phyloP scores from a whole-genome alignment of 2,113 vertebrate species.

The Rhabdomys dilectus region DNA sequence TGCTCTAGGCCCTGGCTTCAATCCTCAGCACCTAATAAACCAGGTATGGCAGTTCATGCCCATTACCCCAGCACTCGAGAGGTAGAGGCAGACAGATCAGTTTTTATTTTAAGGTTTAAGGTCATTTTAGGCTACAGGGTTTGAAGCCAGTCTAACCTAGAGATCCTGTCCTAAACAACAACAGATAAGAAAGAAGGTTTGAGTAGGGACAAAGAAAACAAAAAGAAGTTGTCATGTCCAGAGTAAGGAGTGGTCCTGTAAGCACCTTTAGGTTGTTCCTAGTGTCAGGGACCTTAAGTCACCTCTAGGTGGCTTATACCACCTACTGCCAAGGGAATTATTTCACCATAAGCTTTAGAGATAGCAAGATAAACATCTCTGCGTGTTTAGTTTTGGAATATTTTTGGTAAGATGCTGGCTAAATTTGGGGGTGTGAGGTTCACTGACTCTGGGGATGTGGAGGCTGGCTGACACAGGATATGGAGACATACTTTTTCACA shows the following conservation, averaged over 20 bases:
- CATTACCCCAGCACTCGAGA: background rate
- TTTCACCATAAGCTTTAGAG: background rate
- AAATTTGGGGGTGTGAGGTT: background rate
- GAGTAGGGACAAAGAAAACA: background rate
- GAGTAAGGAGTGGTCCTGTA: background rate
- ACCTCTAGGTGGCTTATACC: background rate
- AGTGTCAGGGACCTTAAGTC: background rate
- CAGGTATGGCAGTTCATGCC: background rate
- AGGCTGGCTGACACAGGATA: background rate
- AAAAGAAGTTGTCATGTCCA: background rate
- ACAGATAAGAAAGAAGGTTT: background rate
- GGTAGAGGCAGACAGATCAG: background rate
- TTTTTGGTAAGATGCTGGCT: background rate
- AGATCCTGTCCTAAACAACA: background rate
- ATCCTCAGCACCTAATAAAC: background rate
- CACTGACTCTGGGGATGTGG: background rate
- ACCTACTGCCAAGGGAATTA: background rate
- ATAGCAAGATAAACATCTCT: background rate
- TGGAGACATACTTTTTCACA: background rate
- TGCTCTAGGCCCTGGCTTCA: background rate
- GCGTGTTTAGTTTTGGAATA: background rate
- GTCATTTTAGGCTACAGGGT: background rate
- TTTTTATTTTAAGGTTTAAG: background rate
- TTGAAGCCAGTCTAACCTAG: background rate
- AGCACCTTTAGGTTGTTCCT: background rate